Base-by-base conservation (phyloP, 1,140 invertebrate species). In the Listronotus oregonensis region DNA sequence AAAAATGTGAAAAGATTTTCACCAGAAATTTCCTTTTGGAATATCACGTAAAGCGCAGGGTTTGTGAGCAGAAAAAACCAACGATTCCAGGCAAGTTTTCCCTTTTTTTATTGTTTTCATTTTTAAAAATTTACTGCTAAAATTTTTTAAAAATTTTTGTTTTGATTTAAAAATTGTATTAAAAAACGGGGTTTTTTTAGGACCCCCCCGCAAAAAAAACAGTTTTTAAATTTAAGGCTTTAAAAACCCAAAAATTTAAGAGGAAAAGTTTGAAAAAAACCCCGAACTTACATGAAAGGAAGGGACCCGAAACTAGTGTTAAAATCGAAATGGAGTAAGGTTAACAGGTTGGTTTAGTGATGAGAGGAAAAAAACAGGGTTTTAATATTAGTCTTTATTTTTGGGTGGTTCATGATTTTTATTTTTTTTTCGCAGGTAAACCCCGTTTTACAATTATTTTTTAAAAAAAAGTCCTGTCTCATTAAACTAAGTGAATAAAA, bases 1-100 rank as follows among this genome's bases (percentile, higher is more conserved):
- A 66, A 56, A 60, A 61, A 34, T 66, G 64, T 39, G 64, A 66
- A 14, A 66, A 61, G 37, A 32, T 66, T 14, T 66, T 66, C 18
- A 63, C 67, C 5, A 69, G 63, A 10, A 69, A 62, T 15, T 58
- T 44, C n/a, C 62, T 58, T 0, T 27, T 66, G 15, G 59, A 62
- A 3, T 69, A 66, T 32, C 67, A 69, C 17, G 46, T 61, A 9
- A 65, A 66, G 14, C 50, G 58, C 12, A 69, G 46, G 46, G 59
- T 57, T 10, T 69, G 67, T 34, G 56, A 66, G 42, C 56, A 66
- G 17, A 14, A 47, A 17, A 60, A 61, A 39, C 17, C 34, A 7
- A 31, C 15, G 11, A 14, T 57, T 17, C 46, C 44, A 17, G 63
- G 63, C 58, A 52, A 60, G 39, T 10, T n/a, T n/a, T n/a, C n/a